phyloP scores from a whole-genome alignment of 1,140 invertebrate genomes.

The Wiebesia pumilae region DNA sequence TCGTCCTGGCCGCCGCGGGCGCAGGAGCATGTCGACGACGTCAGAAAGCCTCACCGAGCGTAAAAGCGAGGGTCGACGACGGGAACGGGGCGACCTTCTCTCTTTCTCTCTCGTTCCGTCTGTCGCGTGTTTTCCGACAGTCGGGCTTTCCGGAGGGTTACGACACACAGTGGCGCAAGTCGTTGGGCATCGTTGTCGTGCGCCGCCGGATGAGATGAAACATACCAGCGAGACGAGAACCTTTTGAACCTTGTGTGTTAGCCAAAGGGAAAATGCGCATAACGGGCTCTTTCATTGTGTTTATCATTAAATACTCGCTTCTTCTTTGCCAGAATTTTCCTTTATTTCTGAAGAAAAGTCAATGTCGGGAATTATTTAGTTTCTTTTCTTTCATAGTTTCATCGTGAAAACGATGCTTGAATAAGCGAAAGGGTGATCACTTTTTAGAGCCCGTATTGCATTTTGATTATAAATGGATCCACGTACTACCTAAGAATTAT shows the following conservation, averaged over 20 bases:
- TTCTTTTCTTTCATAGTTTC: neutral
- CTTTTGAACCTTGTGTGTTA: slow-evolving; percentile 23
- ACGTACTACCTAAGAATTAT: neutral
- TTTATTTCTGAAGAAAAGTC: neutral
- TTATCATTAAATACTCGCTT: slow-evolving; percentile 26
- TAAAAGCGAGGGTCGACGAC: slow-evolving; percentile 37
- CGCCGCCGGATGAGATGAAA: slow-evolving; percentile 23
- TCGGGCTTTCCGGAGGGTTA: slow-evolving; percentile 38
- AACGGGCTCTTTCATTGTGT: slow-evolving; percentile 25
- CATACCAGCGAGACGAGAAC: slow-evolving; percentile 9
- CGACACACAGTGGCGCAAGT: neutral
- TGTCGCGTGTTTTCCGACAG: slow-evolving; percentile 30
- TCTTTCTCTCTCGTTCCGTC: neutral
- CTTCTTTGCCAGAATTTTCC: neutral
- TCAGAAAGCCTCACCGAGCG: slow-evolving; percentile 19
- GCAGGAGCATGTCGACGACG: slow-evolving; percentile 22
- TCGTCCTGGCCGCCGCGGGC: slow-evolving; percentile 28
- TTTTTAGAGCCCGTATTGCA: neutral
- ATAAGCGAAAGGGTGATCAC: neutral
- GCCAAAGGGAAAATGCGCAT: slow-evolving; percentile 16
- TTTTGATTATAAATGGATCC: neutral
- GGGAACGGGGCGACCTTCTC: neutral
- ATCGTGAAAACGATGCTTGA: neutral
- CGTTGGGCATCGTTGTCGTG: too few relatives aligned
- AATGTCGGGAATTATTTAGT: neutral